These are phyloP conservation scores for Chanos chanos DNA, from an alignment of 2,797 vertebrate species.

Conservation along the genomic window DNA sequence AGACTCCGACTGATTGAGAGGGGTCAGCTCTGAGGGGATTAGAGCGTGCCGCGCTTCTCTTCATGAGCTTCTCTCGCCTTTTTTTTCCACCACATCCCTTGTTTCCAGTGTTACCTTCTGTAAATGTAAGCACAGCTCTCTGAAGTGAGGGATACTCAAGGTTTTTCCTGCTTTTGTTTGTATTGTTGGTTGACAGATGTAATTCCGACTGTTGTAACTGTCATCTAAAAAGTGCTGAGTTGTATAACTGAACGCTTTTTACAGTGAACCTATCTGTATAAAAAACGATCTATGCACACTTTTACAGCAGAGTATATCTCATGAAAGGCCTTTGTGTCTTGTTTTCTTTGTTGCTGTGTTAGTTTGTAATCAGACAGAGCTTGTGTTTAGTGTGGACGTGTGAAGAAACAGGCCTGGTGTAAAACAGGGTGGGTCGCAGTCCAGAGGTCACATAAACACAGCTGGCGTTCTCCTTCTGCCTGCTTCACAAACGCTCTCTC, in stretches of 20 bases:
- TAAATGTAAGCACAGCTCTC: too few species aligned
- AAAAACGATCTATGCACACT: too few species aligned
- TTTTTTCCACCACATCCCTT: background rate
- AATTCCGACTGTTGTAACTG: too few species aligned
- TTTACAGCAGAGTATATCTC: too few species aligned
- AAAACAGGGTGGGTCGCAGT: constrained; percentile 41
- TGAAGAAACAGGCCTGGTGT: constrained; percentile 42
- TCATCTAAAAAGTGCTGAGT: background rate
- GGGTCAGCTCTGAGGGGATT: constrained; percentile 55
- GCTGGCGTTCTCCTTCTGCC: constrained; percentile 66
- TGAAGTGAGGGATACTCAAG: too few species aligned
- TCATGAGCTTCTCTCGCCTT: background rate
- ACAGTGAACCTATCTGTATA: too few species aligned
- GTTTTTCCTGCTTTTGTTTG: too few species aligned
- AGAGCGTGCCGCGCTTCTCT: constrained; percentile 35
- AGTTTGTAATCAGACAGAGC: background rate
- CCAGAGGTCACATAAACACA: constrained; percentile 78
- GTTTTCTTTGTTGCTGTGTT: constrained; percentile 7
- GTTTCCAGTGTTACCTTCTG: background rate
- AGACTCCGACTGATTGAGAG: constrained; percentile 47
- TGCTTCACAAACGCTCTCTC: constrained; percentile 39
- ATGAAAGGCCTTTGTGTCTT: constrained; percentile 7
- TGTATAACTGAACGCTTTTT: too few species aligned
- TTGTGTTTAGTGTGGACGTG: constrained; percentile 24
- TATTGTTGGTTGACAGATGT: too few species aligned